Evolutionary conservation across 2,888 invertebrate genomes (phyloP), one percentile per base, ranked within the genome.

Genomic region (Harpagoxenus sublaevis): DNA sequence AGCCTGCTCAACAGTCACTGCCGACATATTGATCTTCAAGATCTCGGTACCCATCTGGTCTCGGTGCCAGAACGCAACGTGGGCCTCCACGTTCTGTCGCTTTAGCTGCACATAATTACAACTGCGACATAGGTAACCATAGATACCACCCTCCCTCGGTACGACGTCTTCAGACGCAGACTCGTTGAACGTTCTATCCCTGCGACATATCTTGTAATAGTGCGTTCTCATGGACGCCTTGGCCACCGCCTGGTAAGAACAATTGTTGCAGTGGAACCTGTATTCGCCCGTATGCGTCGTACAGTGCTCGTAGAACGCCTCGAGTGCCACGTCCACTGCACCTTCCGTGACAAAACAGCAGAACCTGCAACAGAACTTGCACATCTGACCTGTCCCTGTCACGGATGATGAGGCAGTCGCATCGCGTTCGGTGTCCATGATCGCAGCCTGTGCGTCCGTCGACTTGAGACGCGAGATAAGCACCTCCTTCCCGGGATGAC

Each of bases 251-350:
- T 88, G 94, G 92, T 86, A 94, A 78, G 94, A 90, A 89, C 98
- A 98, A 68, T 95, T 95, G 0, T 96, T 96, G 93, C 98, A 98
- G 35, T 95, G 94, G 85, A 96, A 97, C 79, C 97, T 96, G 90
- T 97, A 97, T 94, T 98, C 98, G 0, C 98, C 98, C 0, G 98
- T 98, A 86, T 98, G 98, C 68, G 95, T 96, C 35, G 96, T 96
- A 60, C 97, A 95, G 92, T 98, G 98, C 93, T 97, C 97, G 92
- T 97, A 97, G 92, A 97, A 97, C 6, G 94, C 93, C 92, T 95
- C 94, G 15, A 93, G 88, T 0, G 93, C 92, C 3, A 81, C 78
- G 6, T 90, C 85, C 0, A 89, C 74, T 0, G 90, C 91, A 6
- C 91, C 90, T n/a, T 91, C 90, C 0, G 88, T 89, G 6, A 85